These are phyloP conservation scores for Epinotia ramella DNA, from an alignment of 2,888 invertebrate species.

Conservation along the genomic window DNA sequence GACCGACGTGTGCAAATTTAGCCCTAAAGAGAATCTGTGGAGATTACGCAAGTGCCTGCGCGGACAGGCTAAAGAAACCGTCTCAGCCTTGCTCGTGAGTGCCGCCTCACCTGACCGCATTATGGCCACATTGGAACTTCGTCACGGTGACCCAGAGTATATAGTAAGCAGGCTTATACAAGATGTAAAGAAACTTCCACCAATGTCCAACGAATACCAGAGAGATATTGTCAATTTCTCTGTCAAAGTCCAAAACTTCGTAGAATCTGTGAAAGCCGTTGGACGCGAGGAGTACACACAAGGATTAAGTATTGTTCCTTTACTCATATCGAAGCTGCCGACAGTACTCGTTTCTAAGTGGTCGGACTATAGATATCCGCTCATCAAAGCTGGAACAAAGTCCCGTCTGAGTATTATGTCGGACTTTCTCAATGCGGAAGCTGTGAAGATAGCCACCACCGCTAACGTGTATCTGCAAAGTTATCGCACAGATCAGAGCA, in stretches of 20 bases:
- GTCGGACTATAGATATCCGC: conserved; percentile 30
- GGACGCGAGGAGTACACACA: conserved; percentile 20
- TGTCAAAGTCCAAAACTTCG: conserved; percentile 23
- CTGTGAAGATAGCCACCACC: conserved; percentile 20
- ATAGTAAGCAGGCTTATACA: conserved; percentile 10
- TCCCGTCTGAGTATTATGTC: conserved; percentile 23
- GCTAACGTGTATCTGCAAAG: conserved; percentile 4
- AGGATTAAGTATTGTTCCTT: conserved; percentile 23
- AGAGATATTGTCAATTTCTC: conserved; percentile 26
- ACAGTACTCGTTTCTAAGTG: conserved; percentile 33
- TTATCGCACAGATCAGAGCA: conserved; percentile 12
- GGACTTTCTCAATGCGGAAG: conserved; percentile 33
- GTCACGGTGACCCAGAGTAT: conserved; percentile 6
- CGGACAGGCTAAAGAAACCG: conserved; percentile 17
- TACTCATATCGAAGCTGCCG: conserved; percentile 27
- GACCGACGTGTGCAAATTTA: conserved; percentile 18
- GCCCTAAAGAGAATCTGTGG: conserved; percentile 16
- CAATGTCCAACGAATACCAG: conserved; percentile 9
- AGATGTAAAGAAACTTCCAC: conserved; percentile 19
- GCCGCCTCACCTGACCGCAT: conserved; percentile 2
- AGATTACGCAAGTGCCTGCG: conserved; percentile 15
- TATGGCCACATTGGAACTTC: conserved; percentile 24
- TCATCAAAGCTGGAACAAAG: not conserved
- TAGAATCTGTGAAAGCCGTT: conserved; percentile 8
- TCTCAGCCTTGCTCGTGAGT: conserved; percentile 22